Evolutionary conservation across 2,888 invertebrate genomes (phyloP), one percentile per base, ranked within the genome.

Genomic region (Chorisops tibialis): DNA sequence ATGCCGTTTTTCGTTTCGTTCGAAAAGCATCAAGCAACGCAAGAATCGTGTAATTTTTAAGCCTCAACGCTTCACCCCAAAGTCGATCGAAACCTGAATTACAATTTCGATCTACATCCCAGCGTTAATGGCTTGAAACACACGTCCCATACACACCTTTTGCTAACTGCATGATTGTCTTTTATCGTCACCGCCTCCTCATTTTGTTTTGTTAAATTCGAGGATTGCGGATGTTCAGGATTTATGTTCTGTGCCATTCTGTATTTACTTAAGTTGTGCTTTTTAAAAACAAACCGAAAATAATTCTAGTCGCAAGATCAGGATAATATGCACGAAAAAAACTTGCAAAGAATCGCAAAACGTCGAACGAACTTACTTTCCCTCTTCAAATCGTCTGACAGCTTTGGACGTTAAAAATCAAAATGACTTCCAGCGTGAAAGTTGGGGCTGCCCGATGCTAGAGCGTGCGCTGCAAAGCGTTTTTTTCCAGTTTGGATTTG

Each of bases 101-200:
- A 12, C 19, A n/a, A n/a, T n/a, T n/a, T n/a, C n/a, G n/a, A n/a
- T 47, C 18, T 16, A 6, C 18, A 18, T 41, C 41, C 41, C 41
- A 6, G 12, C 14, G 6, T 18, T 5, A 41, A 41, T 11, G 14
- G 37, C 11, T 37, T 37, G 37, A 11, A 7, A 37, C 30, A 4
- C 24, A 14, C 7, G 62, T 35, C 39, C 60, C 14, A 21, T 66
- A 78, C 82, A 80, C 80, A 91, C 92, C 92, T 86, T 88, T 91
- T 93, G 80, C 90, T 91, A 70, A 92, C 92, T 75, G 92, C 91
- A 79, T 93, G 92, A 81, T 89, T 91, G 79, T 93, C 92, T 79
- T 84, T 84, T 70, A 84, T 74, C 77, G 85, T 88, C 73, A 87
- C 86, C 69, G 86, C 87, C 74, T 90, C 91, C 76, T 91, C 90